Evolutionary conservation across 2,797 vertebrate species (phyloP).

Genomic region (Kryptopterus vitreolus): DNA sequence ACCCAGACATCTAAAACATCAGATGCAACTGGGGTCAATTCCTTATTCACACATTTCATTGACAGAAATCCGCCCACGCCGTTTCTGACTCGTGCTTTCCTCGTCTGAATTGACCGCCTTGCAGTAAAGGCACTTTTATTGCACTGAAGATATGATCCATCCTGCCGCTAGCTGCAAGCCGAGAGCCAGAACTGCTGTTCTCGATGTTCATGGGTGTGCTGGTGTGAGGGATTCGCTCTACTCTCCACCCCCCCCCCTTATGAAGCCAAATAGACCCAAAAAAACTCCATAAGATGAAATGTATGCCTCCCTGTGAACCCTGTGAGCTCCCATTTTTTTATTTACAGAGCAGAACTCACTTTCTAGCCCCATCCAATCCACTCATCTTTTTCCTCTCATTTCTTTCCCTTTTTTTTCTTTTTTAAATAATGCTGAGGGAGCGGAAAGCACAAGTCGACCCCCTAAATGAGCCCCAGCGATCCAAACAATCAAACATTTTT

Average conservation of each 20-base stretch:
- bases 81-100: conserved; percentile 29
- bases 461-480: neutral
- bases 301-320: neutral
- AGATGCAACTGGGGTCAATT: conserved; percentile 9
- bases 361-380: neutral
- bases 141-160: conserved; percentile 20
- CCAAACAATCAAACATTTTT: conserved; percentile 27
- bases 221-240: neutral
- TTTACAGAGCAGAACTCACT: neutral
- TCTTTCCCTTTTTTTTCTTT: neutral
- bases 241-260: neutral
- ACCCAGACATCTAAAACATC: conserved; percentile 8
- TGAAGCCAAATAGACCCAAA: neutral
- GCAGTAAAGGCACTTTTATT: conserved; percentile 38
- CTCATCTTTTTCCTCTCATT: conserved; percentile 1
- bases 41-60: conserved; percentile 27
- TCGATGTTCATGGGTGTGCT: neutral
- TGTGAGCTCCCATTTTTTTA: neutral
- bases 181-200: neutral
- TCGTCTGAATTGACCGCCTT: conserved; percentile 4
- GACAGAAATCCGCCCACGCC: conserved; percentile 21
- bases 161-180: neutral
- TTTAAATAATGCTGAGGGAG: conserved; percentile 17
- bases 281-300: neutral
- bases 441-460: neutral